Evolutionary conservation across 2,113 vertebrate genomes (phyloP).

Genomic region (Morone saxatilis): DNA sequence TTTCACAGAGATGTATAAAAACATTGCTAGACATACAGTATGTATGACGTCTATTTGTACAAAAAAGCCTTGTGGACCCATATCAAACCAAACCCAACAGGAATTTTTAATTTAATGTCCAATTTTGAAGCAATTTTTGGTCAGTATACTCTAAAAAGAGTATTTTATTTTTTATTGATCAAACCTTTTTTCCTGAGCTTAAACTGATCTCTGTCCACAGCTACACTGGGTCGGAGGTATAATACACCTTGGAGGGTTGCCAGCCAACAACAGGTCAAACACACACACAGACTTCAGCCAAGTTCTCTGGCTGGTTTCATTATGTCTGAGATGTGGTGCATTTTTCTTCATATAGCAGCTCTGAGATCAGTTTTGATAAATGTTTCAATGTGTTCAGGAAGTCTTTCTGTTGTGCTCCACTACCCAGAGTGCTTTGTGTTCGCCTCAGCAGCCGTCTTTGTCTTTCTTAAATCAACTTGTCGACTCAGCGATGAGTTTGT

Average conservation of each 20-base stretch:
- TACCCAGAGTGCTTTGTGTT: slow-evolving; percentile 46
- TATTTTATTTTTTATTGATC: neutral
- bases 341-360: neutral
- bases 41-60: too few species aligned
- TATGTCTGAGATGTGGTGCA: neutral
- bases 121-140: too few species aligned
- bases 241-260: neutral
- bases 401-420: slow-evolving; percentile 11
- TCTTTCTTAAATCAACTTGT: slow-evolving; percentile 56
- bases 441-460: slow-evolving; percentile 42
- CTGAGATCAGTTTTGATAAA: neutral
- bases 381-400: neutral
- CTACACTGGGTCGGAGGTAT: neutral
- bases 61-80: too few species aligned
- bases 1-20: too few species aligned
- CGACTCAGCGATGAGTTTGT: slow-evolving; percentile 52
- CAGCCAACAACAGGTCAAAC: neutral
- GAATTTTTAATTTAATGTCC: too few species aligned
- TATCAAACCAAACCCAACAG: too few species aligned
- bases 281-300: neutral
- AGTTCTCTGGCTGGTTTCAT: neutral
- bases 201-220: neutral
- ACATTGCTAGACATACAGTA: too few species aligned
- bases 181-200: neutral
- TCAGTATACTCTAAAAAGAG: too few species aligned